A percentile compares a stretch with the other conserved stretches of the same genome.
These are phyloP conservation scores for Macrobrachium rosenbergii DNA, from an alignment of 1,140 invertebrate species.

Conservation along the genomic window DNA sequence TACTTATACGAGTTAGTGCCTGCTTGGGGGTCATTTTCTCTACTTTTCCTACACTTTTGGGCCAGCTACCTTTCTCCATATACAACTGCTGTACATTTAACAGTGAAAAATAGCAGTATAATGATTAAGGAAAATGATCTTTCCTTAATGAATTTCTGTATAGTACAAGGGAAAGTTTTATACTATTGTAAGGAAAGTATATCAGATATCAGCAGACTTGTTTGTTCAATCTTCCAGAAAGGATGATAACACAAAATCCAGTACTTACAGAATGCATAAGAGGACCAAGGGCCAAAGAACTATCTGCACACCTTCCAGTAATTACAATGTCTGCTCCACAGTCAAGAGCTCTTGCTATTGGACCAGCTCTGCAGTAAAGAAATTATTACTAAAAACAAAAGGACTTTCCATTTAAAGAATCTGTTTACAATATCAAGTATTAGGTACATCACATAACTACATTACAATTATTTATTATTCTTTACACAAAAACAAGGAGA, in stretches of 20 bases:
- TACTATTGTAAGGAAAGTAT: too few relatives aligned
- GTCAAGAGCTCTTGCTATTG: conserved; percentile 72
- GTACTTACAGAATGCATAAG: conserved; percentile 71
- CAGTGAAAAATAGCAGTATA: background rate
- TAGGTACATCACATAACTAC: too few relatives aligned
- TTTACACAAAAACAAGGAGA: too few relatives aligned
- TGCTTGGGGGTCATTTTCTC: background rate
- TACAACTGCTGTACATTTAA: too few relatives aligned
- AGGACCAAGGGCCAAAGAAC: conserved; percentile 73
- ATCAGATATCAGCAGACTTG: too few relatives aligned
- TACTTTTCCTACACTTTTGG: background rate
- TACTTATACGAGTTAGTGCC: too few relatives aligned
- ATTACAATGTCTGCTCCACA: conserved; percentile 74
- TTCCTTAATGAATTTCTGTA: background rate
- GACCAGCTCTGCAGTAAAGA: conserved; percentile 69
- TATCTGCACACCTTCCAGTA: conserved; percentile 74
- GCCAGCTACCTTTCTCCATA: background rate
- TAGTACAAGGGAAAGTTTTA: too few relatives aligned
- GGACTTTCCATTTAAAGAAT: too few relatives aligned
- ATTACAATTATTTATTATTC: too few relatives aligned
- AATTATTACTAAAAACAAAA: background rate
- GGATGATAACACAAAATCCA: too few relatives aligned
- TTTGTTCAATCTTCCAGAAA: too few relatives aligned
- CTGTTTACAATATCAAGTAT: too few relatives aligned
- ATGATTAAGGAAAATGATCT: background rate